Evolutionary conservation across 2,113 vertebrate species (phyloP).

Genomic region (Anguilla rostrata): DNA sequence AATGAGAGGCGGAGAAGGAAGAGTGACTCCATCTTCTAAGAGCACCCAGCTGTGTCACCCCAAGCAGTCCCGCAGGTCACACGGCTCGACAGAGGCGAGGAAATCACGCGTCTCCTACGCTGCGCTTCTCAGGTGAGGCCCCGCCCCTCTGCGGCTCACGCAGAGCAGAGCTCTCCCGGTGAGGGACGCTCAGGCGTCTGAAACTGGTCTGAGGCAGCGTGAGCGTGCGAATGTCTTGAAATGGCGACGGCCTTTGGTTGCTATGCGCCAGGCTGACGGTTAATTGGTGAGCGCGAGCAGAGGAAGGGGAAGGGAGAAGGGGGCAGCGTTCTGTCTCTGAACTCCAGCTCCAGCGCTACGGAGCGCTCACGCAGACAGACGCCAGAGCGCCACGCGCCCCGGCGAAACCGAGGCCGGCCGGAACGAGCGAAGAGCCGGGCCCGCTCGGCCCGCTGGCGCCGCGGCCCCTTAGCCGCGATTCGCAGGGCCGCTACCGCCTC

Average conservation of each 20-base stretch:
- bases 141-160: neutral
- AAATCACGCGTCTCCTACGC: neutral
- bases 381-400: neutral
- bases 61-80: neutral
- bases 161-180: neutral
- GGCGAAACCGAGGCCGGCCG: neutral
- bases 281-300: neutral
- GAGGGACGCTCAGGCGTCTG: neutral
- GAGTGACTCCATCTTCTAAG: conserved; percentile 3
- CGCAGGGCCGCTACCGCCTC: too few relatives aligned
- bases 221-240: neutral
- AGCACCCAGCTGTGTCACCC: neutral
- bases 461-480: too few relatives aligned
- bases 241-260: neutral
- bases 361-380: neutral
- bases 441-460: too few relatives aligned
- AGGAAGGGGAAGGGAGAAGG: neutral
- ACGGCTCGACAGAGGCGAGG: neutral
- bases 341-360: neutral
- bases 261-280: neutral
- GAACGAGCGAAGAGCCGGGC: neutral
- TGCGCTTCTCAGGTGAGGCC: neutral
- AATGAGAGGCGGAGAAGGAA: neutral
- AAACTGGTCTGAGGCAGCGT: neutral
- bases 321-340: neutral